Evolutionary conservation across 1,140 invertebrate species (phyloP).

Genomic region (Hycleus phaleratus): DNA sequence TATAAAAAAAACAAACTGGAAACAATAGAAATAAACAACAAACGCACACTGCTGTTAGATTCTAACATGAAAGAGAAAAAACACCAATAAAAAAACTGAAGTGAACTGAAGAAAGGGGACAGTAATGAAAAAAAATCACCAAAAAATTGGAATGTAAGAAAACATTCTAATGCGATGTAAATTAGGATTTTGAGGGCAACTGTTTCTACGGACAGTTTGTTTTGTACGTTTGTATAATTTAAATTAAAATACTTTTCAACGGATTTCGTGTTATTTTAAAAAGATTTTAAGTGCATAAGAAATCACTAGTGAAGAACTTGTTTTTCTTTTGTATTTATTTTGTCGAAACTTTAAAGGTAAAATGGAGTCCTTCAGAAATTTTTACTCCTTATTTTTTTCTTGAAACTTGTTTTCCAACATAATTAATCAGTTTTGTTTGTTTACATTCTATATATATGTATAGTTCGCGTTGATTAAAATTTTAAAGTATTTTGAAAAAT

Average conservation of each 20-base stretch:
- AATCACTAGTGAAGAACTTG: slow-evolving; percentile 8
- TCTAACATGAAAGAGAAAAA: too few species aligned
- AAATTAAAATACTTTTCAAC: slow-evolving; percentile 15
- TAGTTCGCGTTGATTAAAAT: neutral
- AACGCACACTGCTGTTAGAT: slow-evolving; percentile 1
- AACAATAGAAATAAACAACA: slow-evolving; percentile 20
- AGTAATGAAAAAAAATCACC: slow-evolving; percentile 9
- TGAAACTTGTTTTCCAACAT: too few species aligned
- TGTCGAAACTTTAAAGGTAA: slow-evolving; percentile 7
- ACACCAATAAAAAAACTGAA: too few species aligned
- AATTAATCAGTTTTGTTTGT: too few species aligned
- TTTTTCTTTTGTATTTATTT: slow-evolving; percentile 8
- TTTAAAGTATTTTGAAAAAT: neutral
- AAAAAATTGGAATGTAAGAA: slow-evolving; percentile 17
- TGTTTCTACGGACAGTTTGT: slow-evolving; percentile 11
- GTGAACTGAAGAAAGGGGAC: too few species aligned
- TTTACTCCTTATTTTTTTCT: neutral
- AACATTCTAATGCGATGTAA: slow-evolving; percentile 20
- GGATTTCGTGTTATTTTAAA: slow-evolving; percentile 13
- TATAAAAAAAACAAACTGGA: slow-evolving; percentile 15
- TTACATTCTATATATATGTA: neutral
- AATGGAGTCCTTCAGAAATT: neutral
- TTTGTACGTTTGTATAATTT: slow-evolving; percentile 15
- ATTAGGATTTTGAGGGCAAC: slow-evolving; percentile 13
- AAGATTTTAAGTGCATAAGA: slow-evolving; percentile 12